Percentiles rank a stretch among this genome's conserved stretches.
Conservation (phyloP, 2,888 invertebrate genomes). For the Leucophenga montana region DNA sequence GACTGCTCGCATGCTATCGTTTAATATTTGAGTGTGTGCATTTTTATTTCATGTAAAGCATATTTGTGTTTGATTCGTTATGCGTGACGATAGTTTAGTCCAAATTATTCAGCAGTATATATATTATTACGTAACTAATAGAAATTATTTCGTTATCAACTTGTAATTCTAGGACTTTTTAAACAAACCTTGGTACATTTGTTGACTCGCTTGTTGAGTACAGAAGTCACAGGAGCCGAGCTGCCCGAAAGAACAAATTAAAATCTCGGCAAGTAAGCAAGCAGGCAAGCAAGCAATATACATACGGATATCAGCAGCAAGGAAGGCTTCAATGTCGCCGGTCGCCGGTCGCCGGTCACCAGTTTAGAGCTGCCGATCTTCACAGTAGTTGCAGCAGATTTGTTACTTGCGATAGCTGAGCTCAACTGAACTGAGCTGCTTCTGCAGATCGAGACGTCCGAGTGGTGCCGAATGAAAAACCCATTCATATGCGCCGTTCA, state of each 20-base stretch:
- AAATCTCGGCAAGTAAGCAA: constrained; percentile 60
- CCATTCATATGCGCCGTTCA: constrained; percentile 16
- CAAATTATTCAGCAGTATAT: too few relatives aligned
- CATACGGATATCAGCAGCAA: neutral
- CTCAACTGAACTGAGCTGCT: neutral
- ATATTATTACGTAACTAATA: too few relatives aligned
- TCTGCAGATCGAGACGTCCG: constrained; percentile 2
- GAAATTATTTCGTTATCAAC: too few relatives aligned
- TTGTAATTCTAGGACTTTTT: too few relatives aligned
- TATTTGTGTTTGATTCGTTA: too few relatives aligned
- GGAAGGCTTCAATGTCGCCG: constrained; percentile 23
- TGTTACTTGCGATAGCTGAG: constrained; percentile 25
- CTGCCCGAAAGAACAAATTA: constrained; percentile 57
- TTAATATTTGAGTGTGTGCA: too few relatives aligned
- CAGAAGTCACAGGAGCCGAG: constrained; percentile 32
- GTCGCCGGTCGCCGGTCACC: constrained; percentile 4
- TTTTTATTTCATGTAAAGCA: too few relatives aligned
- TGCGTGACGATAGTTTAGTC: too few relatives aligned
- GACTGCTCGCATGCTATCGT: too few relatives aligned
- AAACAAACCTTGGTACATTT: too few relatives aligned
- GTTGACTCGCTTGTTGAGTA: too few relatives aligned
- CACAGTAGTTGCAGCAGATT: constrained; percentile 32
- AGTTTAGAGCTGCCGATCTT: constrained; percentile 22
- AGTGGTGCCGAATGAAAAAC: constrained; percentile 2
- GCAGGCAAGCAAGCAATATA: constrained; percentile 47